A percentile compares a stretch with the other conserved stretches of the same genome.
These are phyloP conservation scores for Melanostoma scalare DNA, from an alignment of 2,888 invertebrate genomes.

Conservation along the genomic window DNA sequence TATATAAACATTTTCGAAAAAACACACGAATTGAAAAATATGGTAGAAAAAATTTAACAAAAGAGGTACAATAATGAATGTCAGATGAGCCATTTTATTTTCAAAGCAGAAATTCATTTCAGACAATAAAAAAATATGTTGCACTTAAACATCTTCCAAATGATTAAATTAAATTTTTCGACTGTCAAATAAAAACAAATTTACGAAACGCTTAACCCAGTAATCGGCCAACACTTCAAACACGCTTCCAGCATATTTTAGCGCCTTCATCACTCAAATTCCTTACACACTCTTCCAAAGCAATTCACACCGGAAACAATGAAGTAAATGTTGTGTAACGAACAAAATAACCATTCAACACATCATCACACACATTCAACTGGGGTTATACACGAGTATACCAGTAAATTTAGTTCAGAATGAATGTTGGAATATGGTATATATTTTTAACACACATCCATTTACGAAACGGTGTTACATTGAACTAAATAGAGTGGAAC, in stretches of 20 bases:
- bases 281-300: slow-evolving; percentile 7
- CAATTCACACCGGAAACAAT: slow-evolving; percentile 38
- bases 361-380: slow-evolving; percentile 48
- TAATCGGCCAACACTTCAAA: background rate
- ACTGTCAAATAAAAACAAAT: no score
- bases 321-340: slow-evolving; percentile 52
- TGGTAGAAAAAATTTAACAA: no score
- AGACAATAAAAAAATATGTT: no score
- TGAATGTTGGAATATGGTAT: slow-evolving; percentile 1
- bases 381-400: slow-evolving; percentile 19
- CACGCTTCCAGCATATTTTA: background rate
- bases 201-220: background rate
- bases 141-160: no score
- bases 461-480: slow-evolving; percentile 1
- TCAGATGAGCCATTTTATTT: no score
- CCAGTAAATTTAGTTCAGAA: background rate
- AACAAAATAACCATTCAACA: slow-evolving; percentile 56
- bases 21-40: no score
- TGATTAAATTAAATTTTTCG: no score
- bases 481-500: slow-evolving; percentile 48
- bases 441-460: slow-evolving; percentile 20
- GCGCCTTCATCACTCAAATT: slow-evolving; percentile 1
- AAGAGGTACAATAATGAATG: no score
- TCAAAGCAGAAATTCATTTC: no score
- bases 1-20: no score